Base-by-base conservation (phyloP, 2,888 invertebrate species). In the Nemotelus nigrinus region DNA sequence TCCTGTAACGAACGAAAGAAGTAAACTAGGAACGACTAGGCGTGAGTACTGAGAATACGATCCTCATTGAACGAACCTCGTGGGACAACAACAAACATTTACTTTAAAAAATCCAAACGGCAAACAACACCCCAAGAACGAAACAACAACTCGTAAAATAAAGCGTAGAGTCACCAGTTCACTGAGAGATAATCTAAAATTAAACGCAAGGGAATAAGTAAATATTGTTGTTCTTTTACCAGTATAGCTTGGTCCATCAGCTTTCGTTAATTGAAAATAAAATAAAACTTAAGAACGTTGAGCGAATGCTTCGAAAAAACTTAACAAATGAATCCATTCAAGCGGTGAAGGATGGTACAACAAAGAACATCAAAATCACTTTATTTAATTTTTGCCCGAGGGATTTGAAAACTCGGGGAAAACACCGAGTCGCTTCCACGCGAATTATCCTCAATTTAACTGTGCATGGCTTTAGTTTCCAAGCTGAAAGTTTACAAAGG, bases 311-410 rank as follows among this genome's bases (percentile, higher is more conserved):
- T 25, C 25, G 25, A 25, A 25, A 25, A 25, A 25, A 25, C 1
- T 25, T 1, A 25, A 25, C 25, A 25, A 25, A 25, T 25, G 25
- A 25, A 25, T 25, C 25, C 25, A 25, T 25, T 25, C 25, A 25
- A 25, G 25, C 25, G 7, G 41, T 41, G 60, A 41, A 7, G 7
- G 41, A 60, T 39, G 41, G 60, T 60, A 41, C 7, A 60, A 2
- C 41, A 60, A 60, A 1, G 50, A 50, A 8, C 60, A 60, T 25
- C 41, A 60, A 39, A 39, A 60, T 60, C 60, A 60, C 39, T 41
- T 60, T 39, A 60, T 60, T 60, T 60, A 60, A 60, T 60, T 60
- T 60, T 60, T 43, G 39, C 60, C 60, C 25, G 25, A 39, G 25
- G 60, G 60, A 60, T 39, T 60, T 7, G 3, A 60, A 25, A 60